phyloP scores from a whole-genome alignment of 2,113 vertebrate genomes.

The Leptobrachium leishanense region DNA sequence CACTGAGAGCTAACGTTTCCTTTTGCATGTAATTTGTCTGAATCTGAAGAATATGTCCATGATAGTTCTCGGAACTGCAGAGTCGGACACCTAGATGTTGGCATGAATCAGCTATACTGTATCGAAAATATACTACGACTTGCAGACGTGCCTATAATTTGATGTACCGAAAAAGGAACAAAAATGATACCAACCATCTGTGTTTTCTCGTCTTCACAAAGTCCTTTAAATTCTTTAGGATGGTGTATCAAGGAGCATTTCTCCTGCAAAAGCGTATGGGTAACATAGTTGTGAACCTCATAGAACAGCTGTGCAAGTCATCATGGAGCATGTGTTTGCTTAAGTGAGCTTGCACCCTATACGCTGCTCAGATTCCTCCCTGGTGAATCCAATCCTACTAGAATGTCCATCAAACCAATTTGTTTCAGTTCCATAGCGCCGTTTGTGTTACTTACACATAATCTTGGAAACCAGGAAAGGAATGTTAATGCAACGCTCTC shows the following conservation, averaged over 20 bases:
- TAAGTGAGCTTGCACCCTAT: neutral
- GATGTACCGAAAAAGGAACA: neutral
- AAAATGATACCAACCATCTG: constrained; percentile 11
- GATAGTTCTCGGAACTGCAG: neutral
- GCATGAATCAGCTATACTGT: neutral
- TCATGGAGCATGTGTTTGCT: neutral
- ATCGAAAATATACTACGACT: neutral
- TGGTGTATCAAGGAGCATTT: constrained; percentile 19
- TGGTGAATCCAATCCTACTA: constrained; percentile 12
- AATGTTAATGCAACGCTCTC: constrained; percentile 24
- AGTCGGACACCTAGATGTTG: neutral
- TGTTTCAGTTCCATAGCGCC: neutral
- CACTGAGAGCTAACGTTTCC: neutral
- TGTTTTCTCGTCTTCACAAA: neutral
- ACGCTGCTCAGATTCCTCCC: neutral
- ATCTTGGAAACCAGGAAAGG: constrained; percentile 3
- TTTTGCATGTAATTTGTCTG: neutral
- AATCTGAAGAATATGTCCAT: neutral
- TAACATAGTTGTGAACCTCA: neutral
- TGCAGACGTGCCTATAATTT: constrained; percentile 10
- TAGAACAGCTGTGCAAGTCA: constrained; percentile 31
- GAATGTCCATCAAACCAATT: constrained; percentile 17
- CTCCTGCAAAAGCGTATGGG: neutral
- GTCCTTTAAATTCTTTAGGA: constrained; percentile 4
- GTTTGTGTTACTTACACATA: constrained; percentile 10